Percentiles rank a stretch among this genome's conserved stretches.
phyloP scores from a whole-genome alignment of 2,797 vertebrate species.

The Parauchenoglanis ngamensis region DNA sequence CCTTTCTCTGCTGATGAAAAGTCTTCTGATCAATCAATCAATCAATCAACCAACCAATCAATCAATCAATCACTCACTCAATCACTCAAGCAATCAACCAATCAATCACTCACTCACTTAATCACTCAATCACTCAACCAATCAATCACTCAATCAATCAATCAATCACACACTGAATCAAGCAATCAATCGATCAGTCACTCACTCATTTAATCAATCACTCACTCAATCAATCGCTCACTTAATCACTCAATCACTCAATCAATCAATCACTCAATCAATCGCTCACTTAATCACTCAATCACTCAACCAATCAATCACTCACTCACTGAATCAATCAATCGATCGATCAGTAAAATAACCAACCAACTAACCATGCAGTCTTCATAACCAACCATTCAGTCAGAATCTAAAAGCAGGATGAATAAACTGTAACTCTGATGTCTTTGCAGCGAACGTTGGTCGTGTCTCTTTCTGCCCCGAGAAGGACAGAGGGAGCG shows the following conservation, averaged over 20 bases:
- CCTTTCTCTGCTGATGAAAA: not conserved
- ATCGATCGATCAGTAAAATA: not conserved
- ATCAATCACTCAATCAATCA: not conserved
- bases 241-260: not conserved
- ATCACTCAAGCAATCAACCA: not conserved
- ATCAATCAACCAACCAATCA: not conserved
- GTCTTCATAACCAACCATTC: not conserved
- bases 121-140: not conserved
- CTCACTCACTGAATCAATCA: not conserved
- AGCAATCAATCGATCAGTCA: fast-evolving
- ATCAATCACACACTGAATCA: not conserved
- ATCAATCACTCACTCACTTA: fast-evolving
- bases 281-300: not conserved
- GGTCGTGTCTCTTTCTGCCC: conserved; percentile 76
- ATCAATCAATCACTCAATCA: not conserved
- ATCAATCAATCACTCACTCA: not conserved
- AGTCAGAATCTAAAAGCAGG: not conserved
- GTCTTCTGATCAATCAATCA: not conserved
- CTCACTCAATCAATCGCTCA: not conserved
- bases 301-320: not conserved
- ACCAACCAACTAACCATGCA: not conserved
- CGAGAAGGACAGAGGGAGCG: conserved; percentile 81
- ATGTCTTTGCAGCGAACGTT: conserved; percentile 77
- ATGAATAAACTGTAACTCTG: not conserved
- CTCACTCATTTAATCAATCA: not conserved